Base-by-base conservation (phyloP, 2,888 invertebrate species). In the Andrena marginata region DNA sequence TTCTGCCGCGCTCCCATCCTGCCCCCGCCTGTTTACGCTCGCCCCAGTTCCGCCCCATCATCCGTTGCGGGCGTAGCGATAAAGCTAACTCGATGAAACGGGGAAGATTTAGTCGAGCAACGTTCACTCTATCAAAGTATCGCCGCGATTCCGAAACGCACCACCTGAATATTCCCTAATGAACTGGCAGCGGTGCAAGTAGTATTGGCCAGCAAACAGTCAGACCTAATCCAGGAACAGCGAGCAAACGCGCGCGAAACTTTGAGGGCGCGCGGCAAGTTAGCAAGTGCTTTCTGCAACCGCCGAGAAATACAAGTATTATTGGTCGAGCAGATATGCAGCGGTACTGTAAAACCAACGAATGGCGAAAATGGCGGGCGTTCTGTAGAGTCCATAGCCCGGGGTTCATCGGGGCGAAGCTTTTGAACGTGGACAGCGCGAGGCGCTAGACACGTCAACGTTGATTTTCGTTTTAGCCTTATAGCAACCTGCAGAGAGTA, bases 181-280 rank as follows among this genome's bases (percentile, higher is more conserved):
- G 51, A 65, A 54, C 54, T 54, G 7, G 2, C 8, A 20, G 42
- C 16, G 26, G 51, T n/a, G 31, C 33, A 26, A 68, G 72, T 68
- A 35, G 72, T 63, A 26, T 20, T 7, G 68, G 67, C 42, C 79
- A 16, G 63, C 23, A 20, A 51, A 68, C 42, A 63, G 80, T 59
- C 63, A 26, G 68, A 5, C 73, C 49, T 65, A 62, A 60, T 71
- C 10, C 78, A 26, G 26, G 54, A 35, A 42, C 42, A 33, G 31
- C 54, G 48, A 13, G 60, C 20, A 48, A 48, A 2, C 69, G 64
- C 71, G 60, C n/a, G 33, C n/a, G 56, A n/a, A 49, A 77, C 29
- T 65, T 49, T 13, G 69, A 42, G 42, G 33, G 20, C 31, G 31
- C 42, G 33, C 60, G 64, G 56, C 56, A 23, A 56, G 56, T 20